Base-by-base conservation (phyloP, 53 echinoderm and acorn worm species). In the Crossaster papposus region DNA sequence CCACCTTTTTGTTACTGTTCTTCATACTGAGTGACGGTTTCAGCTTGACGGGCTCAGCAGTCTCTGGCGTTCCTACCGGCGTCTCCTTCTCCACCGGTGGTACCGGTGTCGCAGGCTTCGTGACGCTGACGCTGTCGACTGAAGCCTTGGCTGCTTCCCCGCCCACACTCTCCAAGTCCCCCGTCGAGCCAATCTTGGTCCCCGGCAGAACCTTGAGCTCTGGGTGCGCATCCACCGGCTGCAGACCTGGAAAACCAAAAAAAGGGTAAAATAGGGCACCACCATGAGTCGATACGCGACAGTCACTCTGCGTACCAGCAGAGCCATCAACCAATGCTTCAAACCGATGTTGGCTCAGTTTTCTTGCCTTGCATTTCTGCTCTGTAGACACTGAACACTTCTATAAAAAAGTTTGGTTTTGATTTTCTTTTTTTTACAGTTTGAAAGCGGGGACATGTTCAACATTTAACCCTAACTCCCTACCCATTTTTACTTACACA, bases 161-260 rank as follows among this genome's bases (percentile, higher is more conserved):
- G 10, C 17, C 64, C 23, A 54, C 76, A 28, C 35, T 58, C 2
- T 55, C 77, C 18, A 87, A 32, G 63, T 87, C 87, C 36, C 77
- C 87, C 20, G 87, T 87, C 26, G 87, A 87, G 73, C 93, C 93
- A 32, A 93, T 85, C n/a, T 86, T 86, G 81, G 86, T 86, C 18
- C 80, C 54, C 51, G 92, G 89, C 44, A 83, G 92, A 20, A 82
- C 81, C 89, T 94, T 94, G 79, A 91, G 91, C 83, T 94, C 94
- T 0, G 94, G 94, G 78, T 94, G 94, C 20, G 94, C 94, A 23
- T 94, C 94, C 76, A 87, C 63, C 14, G 54, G 76, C 20, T 76
- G 76, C 36, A 20, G 87, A 73, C 81, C 90, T 73, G 75, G 10
- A 85, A 58, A n/a, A n/a, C n/a, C n/a, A n/a, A n/a, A 85, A 35